These are phyloP conservation scores for Pogonocherus hispidulus DNA, from an alignment of 2,888 invertebrate genomes.

Conservation along the genomic window DNA sequence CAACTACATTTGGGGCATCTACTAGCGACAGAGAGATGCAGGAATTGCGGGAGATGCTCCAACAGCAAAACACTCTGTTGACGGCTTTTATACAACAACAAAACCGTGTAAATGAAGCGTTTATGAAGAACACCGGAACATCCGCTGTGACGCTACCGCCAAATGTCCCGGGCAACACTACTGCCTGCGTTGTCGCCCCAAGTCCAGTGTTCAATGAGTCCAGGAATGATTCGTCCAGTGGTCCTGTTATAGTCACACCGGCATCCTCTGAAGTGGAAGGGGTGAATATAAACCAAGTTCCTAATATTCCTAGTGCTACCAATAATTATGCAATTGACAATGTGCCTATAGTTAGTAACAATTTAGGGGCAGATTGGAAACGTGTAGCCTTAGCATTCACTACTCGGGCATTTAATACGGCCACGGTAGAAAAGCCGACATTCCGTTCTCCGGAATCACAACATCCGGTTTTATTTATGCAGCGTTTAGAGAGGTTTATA, in stretches of 20 bases:
- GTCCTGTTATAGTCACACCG: neutral
- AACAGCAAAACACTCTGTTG: neutral
- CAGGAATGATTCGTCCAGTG: neutral
- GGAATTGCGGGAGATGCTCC: too few relatives aligned
- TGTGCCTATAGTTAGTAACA: neutral
- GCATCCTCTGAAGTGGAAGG: neutral
- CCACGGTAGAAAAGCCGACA: neutral
- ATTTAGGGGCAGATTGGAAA: neutral
- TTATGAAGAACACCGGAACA: neutral
- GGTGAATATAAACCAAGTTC: neutral
- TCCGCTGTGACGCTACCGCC: too few relatives aligned
- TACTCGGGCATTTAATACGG: too few relatives aligned
- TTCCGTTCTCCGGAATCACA: neutral
- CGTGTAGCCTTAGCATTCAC: neutral
- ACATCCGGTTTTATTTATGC: neutral
- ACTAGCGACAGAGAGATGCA: too few relatives aligned
- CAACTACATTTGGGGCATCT: too few relatives aligned
- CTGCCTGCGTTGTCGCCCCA: too few relatives aligned
- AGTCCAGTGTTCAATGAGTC: too few relatives aligned
- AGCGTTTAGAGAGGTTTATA: neutral
- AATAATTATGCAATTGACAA: too few relatives aligned
- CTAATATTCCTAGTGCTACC: too few relatives aligned
- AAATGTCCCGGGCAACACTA: neutral
- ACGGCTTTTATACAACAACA: neutral
- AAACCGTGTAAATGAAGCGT: neutral